Conservation (phyloP, 2,113 vertebrate species). For the Lonchura striata region DNA sequence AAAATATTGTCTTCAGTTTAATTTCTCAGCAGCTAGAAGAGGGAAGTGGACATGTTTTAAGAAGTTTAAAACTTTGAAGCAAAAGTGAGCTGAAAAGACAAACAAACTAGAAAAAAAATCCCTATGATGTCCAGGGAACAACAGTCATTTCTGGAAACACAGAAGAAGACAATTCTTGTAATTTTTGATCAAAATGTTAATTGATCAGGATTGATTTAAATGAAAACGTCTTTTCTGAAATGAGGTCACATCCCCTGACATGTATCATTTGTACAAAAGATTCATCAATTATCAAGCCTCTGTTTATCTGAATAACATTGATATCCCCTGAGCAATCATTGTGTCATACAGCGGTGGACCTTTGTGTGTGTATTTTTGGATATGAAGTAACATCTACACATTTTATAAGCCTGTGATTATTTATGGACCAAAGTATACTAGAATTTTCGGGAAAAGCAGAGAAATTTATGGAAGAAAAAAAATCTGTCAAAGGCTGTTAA, state of each 20-base stretch:
- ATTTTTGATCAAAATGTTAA: constrained; percentile 19
- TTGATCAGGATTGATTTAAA: constrained; percentile 37
- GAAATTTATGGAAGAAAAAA: not conserved
- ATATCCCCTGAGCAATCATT: not conserved
- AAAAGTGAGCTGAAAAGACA: not conserved
- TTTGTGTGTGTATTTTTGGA: not conserved
- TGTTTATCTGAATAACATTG: constrained; percentile 33
- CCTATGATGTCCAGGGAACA: not conserved
- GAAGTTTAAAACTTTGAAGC: not conserved
- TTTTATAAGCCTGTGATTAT: not conserved
- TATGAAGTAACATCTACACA: not conserved
- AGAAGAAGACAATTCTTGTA: not conserved
- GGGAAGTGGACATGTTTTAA: not conserved
- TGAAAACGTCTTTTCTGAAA: constrained; percentile 33
- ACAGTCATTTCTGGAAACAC: not conserved
- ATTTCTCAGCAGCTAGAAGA: not conserved
- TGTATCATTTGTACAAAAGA: constrained; percentile 1
- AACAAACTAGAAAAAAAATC: not conserved
- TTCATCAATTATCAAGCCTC: constrained; percentile 9
- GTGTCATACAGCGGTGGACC: not conserved
- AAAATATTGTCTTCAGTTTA: not conserved
- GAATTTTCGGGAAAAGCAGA: not conserved
- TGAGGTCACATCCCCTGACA: constrained; percentile 21
- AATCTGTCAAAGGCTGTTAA: not conserved
- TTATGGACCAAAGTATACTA: not conserved